phyloP scores from a whole-genome alignment of 2,888 invertebrate species.

The Drosophila limbata region DNA sequence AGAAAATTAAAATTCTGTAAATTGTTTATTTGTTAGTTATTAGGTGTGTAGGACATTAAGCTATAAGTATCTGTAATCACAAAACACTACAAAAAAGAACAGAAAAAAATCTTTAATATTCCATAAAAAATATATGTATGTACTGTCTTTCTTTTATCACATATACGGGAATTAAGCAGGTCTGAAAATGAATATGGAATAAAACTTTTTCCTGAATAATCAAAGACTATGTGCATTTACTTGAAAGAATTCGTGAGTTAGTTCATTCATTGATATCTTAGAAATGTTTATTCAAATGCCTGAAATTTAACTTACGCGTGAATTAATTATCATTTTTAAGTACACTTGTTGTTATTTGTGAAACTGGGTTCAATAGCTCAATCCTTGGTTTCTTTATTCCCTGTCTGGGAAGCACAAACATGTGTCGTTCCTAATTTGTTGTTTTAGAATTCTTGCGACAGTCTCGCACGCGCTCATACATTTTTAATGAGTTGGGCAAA shows the following conservation, averaged over 20 bases:
- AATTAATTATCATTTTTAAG: constrained; percentile 1
- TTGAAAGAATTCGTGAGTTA: background rate
- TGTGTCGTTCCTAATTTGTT: constrained; percentile 34
- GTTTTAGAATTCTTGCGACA: constrained; percentile 1
- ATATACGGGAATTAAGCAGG: constrained; percentile 13
- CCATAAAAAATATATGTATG: constrained; percentile 33
- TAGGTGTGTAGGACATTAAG: constrained; percentile 72
- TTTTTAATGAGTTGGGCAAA: constrained; percentile 42
- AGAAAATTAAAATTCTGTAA: constrained; percentile 65
- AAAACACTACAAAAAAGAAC: constrained; percentile 52
- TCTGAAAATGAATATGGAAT: constrained; percentile 34
- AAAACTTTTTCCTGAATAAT: constrained; percentile 16
- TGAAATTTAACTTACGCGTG: background rate
- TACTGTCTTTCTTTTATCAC: constrained; percentile 19
- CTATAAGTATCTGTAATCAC: constrained; percentile 65
- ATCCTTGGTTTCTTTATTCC: constrained; percentile 5
- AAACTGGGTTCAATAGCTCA: background rate
- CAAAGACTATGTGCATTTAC: background rate
- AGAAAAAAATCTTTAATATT: constrained; percentile 53
- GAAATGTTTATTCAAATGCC: constrained; percentile 2
- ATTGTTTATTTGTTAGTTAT: constrained; percentile 69
- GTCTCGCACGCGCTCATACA: constrained; percentile 28
- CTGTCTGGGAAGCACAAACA: constrained; percentile 25
- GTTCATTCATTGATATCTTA: background rate
- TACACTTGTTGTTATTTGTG: constrained; percentile 4